A percentile compares a stretch with the other conserved stretches of the same genome.
Evolutionary conservation across 2,888 invertebrate species (phyloP).

Genomic region (Cantharis nigra): DNA sequence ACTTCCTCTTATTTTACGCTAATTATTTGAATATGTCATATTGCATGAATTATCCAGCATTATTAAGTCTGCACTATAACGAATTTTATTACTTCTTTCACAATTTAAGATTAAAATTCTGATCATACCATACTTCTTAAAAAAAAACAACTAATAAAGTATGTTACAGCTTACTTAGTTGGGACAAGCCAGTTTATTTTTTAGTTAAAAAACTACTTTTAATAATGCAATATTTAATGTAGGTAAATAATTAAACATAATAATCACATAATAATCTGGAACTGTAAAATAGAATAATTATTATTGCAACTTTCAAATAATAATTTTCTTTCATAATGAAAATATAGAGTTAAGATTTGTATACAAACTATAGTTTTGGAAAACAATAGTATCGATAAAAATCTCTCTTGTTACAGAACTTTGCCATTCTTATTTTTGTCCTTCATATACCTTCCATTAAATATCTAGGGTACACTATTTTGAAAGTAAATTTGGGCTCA

Average conservation of each 20-base stretch:
- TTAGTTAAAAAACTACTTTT: neutral
- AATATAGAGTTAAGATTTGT: neutral
- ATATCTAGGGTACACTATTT: neutral
- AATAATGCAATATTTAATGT: neutral
- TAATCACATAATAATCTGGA: neutral
- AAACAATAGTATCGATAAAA: neutral
- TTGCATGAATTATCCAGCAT: too few relatives aligned
- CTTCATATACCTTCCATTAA: constrained; percentile 4
- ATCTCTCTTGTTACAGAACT: neutral
- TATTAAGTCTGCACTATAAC: too few relatives aligned
- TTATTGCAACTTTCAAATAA: neutral
- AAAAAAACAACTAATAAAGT: too few relatives aligned
- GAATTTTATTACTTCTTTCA: too few relatives aligned
- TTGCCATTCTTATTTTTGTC: neutral
- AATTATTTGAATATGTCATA: too few relatives aligned
- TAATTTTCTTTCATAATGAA: neutral
- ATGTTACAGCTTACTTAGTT: too few relatives aligned
- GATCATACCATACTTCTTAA: too few relatives aligned
- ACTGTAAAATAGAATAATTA: neutral
- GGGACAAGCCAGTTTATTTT: too few relatives aligned
- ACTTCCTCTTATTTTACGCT: too few relatives aligned
- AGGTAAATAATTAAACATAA: neutral
- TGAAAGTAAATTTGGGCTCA: neutral
- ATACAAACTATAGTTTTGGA: neutral
- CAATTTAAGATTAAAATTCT: too few relatives aligned